Evolutionary conservation across 2,797 vertebrate species (phyloP).

Genomic region (Leuciscus waleckii): DNA sequence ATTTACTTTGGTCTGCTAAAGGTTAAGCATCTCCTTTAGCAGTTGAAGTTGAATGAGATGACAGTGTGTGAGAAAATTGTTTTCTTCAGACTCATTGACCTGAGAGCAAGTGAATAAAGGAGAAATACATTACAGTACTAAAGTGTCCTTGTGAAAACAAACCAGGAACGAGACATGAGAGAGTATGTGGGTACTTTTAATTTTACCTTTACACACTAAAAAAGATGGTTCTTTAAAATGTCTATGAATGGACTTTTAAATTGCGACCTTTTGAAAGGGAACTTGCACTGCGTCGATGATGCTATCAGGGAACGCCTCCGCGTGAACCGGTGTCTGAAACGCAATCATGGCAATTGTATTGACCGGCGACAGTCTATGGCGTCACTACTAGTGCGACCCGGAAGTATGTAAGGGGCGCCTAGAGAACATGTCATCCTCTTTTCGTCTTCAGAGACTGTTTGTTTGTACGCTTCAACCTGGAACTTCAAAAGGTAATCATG

Average conservation of each 20-base stretch:
- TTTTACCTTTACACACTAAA: background rate
- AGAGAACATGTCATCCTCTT: no score
- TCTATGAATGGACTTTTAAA: background rate
- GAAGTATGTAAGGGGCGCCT: no score
- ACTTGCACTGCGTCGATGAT: no score
- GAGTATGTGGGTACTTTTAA: background rate
- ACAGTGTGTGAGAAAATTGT: conserved; percentile 40
- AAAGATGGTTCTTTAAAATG: background rate
- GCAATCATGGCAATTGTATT: no score
- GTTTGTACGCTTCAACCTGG: no score
- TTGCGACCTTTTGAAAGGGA: background rate
- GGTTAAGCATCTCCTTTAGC: background rate
- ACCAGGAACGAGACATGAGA: background rate
- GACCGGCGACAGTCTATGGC: no score
- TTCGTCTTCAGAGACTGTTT: no score
- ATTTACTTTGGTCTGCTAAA: background rate
- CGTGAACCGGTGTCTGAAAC: no score
- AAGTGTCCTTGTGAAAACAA: background rate
- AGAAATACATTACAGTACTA: background rate
- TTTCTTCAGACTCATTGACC: conserved; percentile 62
- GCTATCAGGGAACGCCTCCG: no score
- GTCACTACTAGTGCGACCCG: no score
- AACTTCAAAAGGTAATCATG: no score
- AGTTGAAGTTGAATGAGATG: conserved; percentile 47
- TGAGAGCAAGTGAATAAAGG: conserved; percentile 46